Evolutionary conservation across 2,888 invertebrate genomes (phyloP).

Genomic region (Nebria brevicollis): DNA sequence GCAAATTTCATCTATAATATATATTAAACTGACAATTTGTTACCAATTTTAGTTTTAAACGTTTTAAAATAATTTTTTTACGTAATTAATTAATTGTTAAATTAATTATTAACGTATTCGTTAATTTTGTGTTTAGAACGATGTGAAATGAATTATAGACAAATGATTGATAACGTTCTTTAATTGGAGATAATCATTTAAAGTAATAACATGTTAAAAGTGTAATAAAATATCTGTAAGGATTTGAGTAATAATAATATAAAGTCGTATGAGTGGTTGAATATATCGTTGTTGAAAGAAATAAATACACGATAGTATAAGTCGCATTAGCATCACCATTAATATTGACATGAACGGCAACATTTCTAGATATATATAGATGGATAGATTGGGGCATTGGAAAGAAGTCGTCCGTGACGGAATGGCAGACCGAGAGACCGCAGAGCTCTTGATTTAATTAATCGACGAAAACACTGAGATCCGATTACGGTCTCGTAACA

Average conservation of each 20-base stretch:
- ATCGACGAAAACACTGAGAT: constrained; percentile 34
- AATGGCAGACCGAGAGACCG: constrained; percentile 1
- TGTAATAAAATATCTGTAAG: not conserved
- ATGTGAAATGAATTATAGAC: too few species aligned
- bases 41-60: too few species aligned
- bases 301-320: not conserved
- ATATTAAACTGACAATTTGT: too few species aligned
- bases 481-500: constrained; percentile 33
- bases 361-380: not conserved
- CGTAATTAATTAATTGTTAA: too few species aligned
- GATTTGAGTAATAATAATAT: not conserved
- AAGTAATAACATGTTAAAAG: too few species aligned
- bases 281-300: not conserved
- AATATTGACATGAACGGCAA: not conserved
- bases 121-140: too few species aligned
- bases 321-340: not conserved
- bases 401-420: not conserved
- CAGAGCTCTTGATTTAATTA: constrained; percentile 36
- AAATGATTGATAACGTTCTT: too few species aligned
- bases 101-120: too few species aligned
- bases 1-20: not conserved
- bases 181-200: too few species aligned
- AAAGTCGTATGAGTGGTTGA: not conserved
- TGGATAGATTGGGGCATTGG: not conserved
- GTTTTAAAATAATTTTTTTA: too few species aligned